A percentile compares a stretch with the other conserved stretches of the same genome.
These are phyloP conservation scores for Catharus bicknelli DNA, from an alignment of 2,113 vertebrate genomes.

Conservation along the genomic window DNA sequence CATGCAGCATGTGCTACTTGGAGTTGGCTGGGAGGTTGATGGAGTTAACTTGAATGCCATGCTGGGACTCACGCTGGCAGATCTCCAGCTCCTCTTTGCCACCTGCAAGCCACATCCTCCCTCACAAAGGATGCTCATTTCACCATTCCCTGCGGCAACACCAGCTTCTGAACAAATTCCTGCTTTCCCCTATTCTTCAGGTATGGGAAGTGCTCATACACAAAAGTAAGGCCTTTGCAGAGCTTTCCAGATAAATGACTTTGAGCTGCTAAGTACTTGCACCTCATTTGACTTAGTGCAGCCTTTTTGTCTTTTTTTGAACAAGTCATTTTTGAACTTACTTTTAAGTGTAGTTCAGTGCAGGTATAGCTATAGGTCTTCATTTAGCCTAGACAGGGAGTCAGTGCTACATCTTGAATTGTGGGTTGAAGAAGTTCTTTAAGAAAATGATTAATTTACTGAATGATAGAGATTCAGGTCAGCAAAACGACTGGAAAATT, in stretches of 20 bases:
- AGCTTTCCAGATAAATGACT: neutral
- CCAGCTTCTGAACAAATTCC: neutral
- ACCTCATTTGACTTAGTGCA: neutral
- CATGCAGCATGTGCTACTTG: constrained; percentile 10
- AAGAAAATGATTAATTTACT: neutral
- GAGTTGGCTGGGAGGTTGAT: constrained; percentile 1
- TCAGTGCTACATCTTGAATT: neutral
- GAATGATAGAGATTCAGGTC: neutral
- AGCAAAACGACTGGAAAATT: neutral
- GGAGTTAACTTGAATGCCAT: neutral
- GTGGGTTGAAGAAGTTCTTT: neutral
- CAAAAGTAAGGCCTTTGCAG: neutral
- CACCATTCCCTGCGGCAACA: neutral
- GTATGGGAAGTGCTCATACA: neutral
- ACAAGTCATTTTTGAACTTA: neutral
- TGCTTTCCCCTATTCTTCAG: neutral
- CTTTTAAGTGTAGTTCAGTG: neutral
- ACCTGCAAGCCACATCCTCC: constrained; percentile 34
- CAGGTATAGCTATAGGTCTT: neutral
- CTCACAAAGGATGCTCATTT: constrained; percentile 11
- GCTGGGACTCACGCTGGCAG: neutral
- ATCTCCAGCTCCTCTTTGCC: constrained; percentile 9
- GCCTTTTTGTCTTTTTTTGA: neutral
- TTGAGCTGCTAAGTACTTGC: neutral
- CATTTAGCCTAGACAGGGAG: neutral